Evolutionary conservation across 2,797 vertebrate species (phyloP), one percentile per base, ranked within the genome.

Genomic region (Mormyrops boulengeri): DNA sequence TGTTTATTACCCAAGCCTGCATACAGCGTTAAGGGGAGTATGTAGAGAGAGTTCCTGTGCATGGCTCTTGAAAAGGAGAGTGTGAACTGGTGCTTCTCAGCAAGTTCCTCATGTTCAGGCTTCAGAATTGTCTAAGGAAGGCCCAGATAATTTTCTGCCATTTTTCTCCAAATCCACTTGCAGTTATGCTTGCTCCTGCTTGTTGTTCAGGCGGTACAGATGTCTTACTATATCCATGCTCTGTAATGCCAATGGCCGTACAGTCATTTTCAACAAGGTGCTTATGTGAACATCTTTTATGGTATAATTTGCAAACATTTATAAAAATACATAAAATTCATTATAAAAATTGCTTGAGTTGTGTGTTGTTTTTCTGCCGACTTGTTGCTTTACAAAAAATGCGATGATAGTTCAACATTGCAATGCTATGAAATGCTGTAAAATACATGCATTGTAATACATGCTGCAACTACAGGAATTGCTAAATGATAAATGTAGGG

Each of bases 181-280:
- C 53, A 62, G 19, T 38, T 44, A 22, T 26, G 47, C 60, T 88
- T 88, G 47, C 44, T 88, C 57, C 22, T 66, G 57, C 57, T 88
- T 88, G 11, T 69, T 26, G 17, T 88, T 88, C 57, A 88, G 52
- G 57, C 19, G 9, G 60, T 41, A 66, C 44, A 7, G 6, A 88
- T 66, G 38, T 88, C 38, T 69, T 77, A 12, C 38, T 55, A 86
- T 34, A 17, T 66, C 80, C 49, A 87, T 69, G 89, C 62, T 55
- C 66, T 86, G 47, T 86, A 87, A 77, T 77, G 50, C 69, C 38
- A 30, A 77, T 87, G 89, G 62, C 82, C 11, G 30, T 73, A 89
- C 47, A 62, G 47, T 62, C 66, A 87, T 87, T 87, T 77, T 87
- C 69, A 89, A 89, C 53, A 87, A 77, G 85, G 85, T 89, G 89